Base-by-base conservation (phyloP, 2,888 invertebrate genomes). In the Melinaea menophilus region DNA sequence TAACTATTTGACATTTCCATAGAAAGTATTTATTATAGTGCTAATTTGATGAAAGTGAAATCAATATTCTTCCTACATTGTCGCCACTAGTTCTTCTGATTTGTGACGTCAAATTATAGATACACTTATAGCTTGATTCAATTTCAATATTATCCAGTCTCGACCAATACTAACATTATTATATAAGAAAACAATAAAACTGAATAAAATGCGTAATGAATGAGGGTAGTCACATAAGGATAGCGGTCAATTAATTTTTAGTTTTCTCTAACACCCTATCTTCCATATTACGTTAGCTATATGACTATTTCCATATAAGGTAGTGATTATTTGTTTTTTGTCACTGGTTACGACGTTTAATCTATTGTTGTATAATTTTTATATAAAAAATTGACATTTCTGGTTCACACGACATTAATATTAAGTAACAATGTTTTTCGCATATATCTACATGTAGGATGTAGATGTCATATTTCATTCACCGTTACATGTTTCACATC, bases 41-140 rank as follows among this genome's bases (percentile, higher is more conserved):
- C 4, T 37, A 37, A 37, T 37, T 4, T 37, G 37, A 37, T 22
- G 37, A 37, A 37, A 37, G 7, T 5, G 37, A 2, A 37, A 37
- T 5, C 37, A 37, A 60, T 64, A 64, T 66, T 54, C 59, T 66
- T 54, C 59, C 61, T 62, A 64, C 45, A 13, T 57, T 66, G 61
- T 61, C 65, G 62, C 60, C 58, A 64, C 56, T 47, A 13, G 5
- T 56, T 22, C 47, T 4, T 56, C 22, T 22, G 22, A 22, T 22
- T 22, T 56, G 48, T 59, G 0, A 37, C 37, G 37, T 37, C 7
- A 5, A 37, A 37, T 37, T 37, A 37, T 37, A 1, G 37, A 37
- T 37, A 37, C 37, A 37, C 37, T 37, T 37, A 22, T 57, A 5
- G 13, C n/a, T 45, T 57, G 45, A 5, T 37, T 5, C 57, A 46